Percentiles rank a stretch among this genome's conserved stretches.
Evolutionary conservation across 1,140 invertebrate genomes (phyloP).

Genomic region (Zaprionus ghesquierei): DNA sequence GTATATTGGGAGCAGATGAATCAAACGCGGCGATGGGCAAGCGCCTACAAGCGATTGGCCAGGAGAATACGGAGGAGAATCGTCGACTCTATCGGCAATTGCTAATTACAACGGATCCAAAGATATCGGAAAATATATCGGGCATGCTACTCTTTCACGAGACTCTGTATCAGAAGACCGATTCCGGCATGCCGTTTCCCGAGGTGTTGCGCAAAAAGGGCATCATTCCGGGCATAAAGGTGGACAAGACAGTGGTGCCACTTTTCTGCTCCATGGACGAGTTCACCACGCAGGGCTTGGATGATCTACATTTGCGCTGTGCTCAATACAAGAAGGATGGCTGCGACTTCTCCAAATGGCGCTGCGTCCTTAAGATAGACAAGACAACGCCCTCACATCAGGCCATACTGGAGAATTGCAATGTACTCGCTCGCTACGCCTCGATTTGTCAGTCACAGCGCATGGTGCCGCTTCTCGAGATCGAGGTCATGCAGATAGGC

Average conservation of each 20-base stretch:
- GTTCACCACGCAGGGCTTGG: constrained; percentile 97
- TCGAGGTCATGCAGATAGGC: constrained; percentile 93
- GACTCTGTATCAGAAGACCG: constrained; percentile 96
- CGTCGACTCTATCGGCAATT: constrained; percentile 93
- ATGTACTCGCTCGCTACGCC: constrained; percentile 97
- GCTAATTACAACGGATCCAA: constrained; percentile 93
- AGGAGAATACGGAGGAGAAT: constrained; percentile 94
- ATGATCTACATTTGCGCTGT: constrained; percentile 95
- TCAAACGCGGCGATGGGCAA: constrained; percentile 94
- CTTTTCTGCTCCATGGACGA: constrained; percentile 96
- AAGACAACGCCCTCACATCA: constrained; percentile 94
- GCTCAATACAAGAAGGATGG: constrained; percentile 99
- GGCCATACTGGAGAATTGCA: constrained; percentile 96
- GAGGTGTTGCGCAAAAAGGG: constrained; percentile 90
- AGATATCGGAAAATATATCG: constrained; percentile 90
- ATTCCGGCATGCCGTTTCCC: constrained; percentile 92
- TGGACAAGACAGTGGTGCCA: constrained; percentile 94
- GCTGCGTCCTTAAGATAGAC: constrained; percentile 97
- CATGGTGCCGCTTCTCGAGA: constrained; percentile 98
- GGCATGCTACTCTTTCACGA: constrained; percentile 98
- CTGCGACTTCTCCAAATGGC: constrained; percentile 99
- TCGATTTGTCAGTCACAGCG: constrained; percentile 98
- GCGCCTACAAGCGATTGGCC: constrained; percentile 85
- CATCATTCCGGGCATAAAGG: constrained; percentile 96
- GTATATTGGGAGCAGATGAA: constrained; percentile 94